A percentile compares a stretch with the other conserved stretches of the same genome.
Conservation (phyloP, 2,797 vertebrate species). For the Limnodromus scolopaceus region DNA sequence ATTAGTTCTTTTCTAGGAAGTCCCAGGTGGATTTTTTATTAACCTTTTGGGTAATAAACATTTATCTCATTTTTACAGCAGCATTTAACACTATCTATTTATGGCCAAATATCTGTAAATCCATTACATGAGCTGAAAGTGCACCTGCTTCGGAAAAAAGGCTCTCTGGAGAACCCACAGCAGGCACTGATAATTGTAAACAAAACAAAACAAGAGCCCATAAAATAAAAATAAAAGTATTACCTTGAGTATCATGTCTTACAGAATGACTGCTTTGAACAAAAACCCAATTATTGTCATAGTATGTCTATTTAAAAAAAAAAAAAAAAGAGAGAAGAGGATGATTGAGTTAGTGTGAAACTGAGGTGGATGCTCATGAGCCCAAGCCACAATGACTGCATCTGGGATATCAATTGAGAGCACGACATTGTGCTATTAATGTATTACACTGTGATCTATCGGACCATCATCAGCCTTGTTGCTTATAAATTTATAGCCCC, state of each 20-base stretch:
- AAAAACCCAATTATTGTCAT: background rate
- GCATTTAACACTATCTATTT: slow-evolving; percentile 64
- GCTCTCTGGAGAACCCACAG: slow-evolving; percentile 14
- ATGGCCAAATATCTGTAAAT: slow-evolving; percentile 70
- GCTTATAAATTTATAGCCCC: background rate
- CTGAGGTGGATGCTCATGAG: background rate
- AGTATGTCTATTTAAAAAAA: background rate
- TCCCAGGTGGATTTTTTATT: slow-evolving; percentile 64
- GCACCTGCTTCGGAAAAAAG: slow-evolving; percentile 41
- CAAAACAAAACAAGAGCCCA: slow-evolving; percentile 51
- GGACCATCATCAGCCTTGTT: background rate
- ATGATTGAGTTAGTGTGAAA: background rate
- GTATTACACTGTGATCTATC: background rate
- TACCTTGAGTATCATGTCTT: slow-evolving; percentile 58
- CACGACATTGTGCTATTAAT: background rate
- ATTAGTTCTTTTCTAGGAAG: slow-evolving; percentile 49
- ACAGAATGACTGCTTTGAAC: slow-evolving; percentile 31
- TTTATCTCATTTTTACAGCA: slow-evolving; percentile 71
- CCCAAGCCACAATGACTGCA: background rate
- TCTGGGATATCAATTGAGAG: background rate
- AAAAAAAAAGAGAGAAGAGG: background rate
- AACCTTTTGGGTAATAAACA: slow-evolving; percentile 69
- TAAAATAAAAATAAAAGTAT: slow-evolving; percentile 58
- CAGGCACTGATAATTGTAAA: slow-evolving; percentile 58
- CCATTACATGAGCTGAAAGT: slow-evolving; percentile 58